Evolutionary conservation across 64 coral and sea anemone species (phyloP), one percentile per base, ranked within the genome.

Genomic region (Orbicella faveolata): DNA sequence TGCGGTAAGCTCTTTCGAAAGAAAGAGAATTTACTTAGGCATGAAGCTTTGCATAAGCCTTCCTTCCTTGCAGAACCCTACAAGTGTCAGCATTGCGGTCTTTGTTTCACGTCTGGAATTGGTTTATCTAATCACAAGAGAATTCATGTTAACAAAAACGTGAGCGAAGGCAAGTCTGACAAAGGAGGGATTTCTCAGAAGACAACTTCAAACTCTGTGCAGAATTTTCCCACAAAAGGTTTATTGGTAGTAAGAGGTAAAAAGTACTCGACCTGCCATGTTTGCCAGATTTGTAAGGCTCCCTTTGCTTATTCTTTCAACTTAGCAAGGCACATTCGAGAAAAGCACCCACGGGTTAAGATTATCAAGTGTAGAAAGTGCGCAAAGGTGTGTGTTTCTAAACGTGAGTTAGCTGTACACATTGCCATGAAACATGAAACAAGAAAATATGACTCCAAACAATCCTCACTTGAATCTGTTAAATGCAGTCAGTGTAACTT

Each of bases 351-450:
- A 53, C 5, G 20, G 9, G 63, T 52, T 16, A 85, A 85, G 37
- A 21, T 85, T 85, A 7, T 30, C 13, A 85, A n/a, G 68, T 73
- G 82, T 52, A 65, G 82, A 72, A 85, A 72, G 26, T 73, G 64
- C 41, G 6, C 9, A 67, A 85, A 73, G 82, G 20, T 52, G 9
- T 85, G 82, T 26, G 10, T n/a, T 16, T 39, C 70, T 68, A 85
- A 85, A 66, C 36, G 65, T 41, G 21, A 37, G 3, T 73, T 85
- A 30, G 82, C 82, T 14, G 10, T 73, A 70, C 82, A 85, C 21
- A 13, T 85, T 15, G 65, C 82, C 21, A 33, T 52, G 18, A 72
- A 21, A 66, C 82, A 72, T 21, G 30, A 23, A 67, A 70, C 63
- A 30, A 37, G 3, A 37, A 85, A 85, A 52, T 21, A 37, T 4